These are phyloP conservation scores for Sebastes nivosus DNA, from an alignment of 2,797 vertebrate species.

Conservation along the genomic window DNA sequence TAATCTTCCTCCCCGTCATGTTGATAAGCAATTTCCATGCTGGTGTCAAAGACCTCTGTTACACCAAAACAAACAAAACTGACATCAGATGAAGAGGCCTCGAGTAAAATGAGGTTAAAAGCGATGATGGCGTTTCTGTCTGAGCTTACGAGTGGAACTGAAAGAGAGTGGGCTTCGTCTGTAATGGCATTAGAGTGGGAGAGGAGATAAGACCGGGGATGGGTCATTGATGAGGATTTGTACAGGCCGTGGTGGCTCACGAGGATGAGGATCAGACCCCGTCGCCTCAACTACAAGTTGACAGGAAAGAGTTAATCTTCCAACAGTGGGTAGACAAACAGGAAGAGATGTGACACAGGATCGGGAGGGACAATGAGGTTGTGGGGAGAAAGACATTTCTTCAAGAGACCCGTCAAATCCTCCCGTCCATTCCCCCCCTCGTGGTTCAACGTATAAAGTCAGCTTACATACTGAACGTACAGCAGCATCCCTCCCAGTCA, in stretches of 20 bases:
- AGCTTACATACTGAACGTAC: constrained; percentile 26
- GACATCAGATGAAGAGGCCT: background rate
- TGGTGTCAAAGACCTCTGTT: background rate
- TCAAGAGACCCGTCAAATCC: background rate
- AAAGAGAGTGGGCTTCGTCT: constrained; percentile 5
- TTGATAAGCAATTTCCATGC: background rate
- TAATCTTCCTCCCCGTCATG: background rate
- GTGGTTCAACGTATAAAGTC: constrained; percentile 23
- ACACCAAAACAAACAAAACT: background rate
- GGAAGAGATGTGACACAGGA: background rate
- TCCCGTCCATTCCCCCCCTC: background rate
- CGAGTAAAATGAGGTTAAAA: background rate
- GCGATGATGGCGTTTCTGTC: background rate
- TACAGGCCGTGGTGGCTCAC: background rate
- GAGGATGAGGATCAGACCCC: constrained; percentile 10
- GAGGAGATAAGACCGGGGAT: constrained; percentile 6
- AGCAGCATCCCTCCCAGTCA: constrained; percentile 1
- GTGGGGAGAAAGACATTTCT: background rate
- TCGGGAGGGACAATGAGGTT: background rate
- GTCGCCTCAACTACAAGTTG: background rate
- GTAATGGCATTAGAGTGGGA: constrained; percentile 30
- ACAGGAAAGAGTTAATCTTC: background rate
- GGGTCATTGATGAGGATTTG: constrained; percentile 50
- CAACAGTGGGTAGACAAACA: background rate
- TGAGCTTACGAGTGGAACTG: background rate